phyloP scores from a whole-genome alignment of 2,113 vertebrate species.

The Tenebrosternarchus preto region DNA sequence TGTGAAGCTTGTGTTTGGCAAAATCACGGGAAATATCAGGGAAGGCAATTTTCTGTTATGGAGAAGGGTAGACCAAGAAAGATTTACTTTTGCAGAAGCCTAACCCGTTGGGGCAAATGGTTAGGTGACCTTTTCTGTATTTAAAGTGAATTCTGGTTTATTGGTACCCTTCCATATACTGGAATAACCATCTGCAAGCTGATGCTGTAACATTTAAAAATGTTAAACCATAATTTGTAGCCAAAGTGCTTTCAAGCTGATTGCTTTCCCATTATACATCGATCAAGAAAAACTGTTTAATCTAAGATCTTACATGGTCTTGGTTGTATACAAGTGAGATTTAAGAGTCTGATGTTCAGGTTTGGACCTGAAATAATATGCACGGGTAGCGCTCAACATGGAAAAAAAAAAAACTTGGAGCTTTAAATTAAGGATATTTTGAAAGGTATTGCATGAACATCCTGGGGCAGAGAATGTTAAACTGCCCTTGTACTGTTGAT shows the following conservation, averaged over 20 bases:
- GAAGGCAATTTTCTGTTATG: slow-evolving; percentile 14
- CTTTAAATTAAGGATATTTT: slow-evolving; percentile 51
- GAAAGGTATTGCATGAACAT: slow-evolving; percentile 33
- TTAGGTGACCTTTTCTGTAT: slow-evolving; percentile 7
- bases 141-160: slow-evolving; percentile 7
- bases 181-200: slow-evolving; percentile 18
- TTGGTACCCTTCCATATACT: slow-evolving; percentile 25
- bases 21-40: slow-evolving; percentile 5
- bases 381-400: slow-evolving; percentile 60
- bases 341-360: slow-evolving; percentile 39
- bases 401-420: slow-evolving; percentile 53
- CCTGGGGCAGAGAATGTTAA: slow-evolving; percentile 40
- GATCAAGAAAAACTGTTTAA: not conserved
- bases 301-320: slow-evolving; percentile 32
- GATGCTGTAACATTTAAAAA: slow-evolving; percentile 4
- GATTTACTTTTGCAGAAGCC: slow-evolving; percentile 11
- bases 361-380: slow-evolving; percentile 53
- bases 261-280: slow-evolving; percentile 21
- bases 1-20: not conserved
- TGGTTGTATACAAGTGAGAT: slow-evolving; percentile 44
- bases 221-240: not conserved
- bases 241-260: slow-evolving; percentile 20
- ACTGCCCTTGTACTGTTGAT: not conserved
- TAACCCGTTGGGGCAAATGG: not conserved
- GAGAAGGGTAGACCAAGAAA: not conserved